These are phyloP conservation scores for Clarias laeviceps DNA, from an alignment of 2,797 vertebrate genomes.

Conservation along the genomic window DNA sequence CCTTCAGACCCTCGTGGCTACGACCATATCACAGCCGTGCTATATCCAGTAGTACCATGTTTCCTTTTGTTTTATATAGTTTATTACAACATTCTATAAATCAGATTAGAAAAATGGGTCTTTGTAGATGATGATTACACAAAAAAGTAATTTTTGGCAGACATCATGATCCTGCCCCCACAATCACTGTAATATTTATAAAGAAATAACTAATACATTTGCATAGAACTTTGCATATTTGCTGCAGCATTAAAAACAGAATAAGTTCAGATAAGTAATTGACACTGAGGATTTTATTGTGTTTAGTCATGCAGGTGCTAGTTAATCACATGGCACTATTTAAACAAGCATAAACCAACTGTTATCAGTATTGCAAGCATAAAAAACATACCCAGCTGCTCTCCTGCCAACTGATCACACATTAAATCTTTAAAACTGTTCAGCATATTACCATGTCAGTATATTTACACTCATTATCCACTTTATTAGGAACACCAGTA, in stretches of 20 bases:
- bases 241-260: background rate
- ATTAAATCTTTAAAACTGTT: constrained; percentile 5
- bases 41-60: too few species aligned
- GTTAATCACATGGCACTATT: background rate
- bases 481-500: background rate
- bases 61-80: too few species aligned
- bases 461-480: background rate
- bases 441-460: background rate
- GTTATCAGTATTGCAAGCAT: background rate
- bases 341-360: background rate
- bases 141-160: background rate
- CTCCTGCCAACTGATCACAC: background rate
- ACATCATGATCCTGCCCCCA: background rate
- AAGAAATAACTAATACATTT: background rate
- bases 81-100: background rate
- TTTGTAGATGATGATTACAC: background rate
- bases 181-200: background rate
- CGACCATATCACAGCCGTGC: too few species aligned
- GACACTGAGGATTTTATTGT: background rate
- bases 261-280: background rate
- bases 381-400: background rate
- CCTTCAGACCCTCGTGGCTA: too few species aligned
- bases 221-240: background rate
- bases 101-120: background rate
- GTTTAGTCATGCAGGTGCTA: background rate